A percentile compares a stretch with the other conserved stretches of the same genome.
Evolutionary conservation across 2,888 invertebrate species (phyloP).

Genomic region (Noctua janthe): DNA sequence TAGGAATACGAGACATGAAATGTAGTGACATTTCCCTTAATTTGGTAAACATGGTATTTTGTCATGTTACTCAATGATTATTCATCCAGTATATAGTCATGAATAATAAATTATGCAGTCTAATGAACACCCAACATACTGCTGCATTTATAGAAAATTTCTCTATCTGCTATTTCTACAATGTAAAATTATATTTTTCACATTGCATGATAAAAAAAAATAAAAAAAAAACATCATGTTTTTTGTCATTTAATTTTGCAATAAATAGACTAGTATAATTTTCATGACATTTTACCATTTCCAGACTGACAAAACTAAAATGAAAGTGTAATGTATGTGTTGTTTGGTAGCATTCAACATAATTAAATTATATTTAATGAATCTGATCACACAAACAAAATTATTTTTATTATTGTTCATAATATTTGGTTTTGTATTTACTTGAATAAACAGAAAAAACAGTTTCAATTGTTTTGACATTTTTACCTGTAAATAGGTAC

Average conservation of each 20-base stretch:
- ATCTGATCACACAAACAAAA: not conserved
- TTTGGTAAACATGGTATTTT: conserved; percentile 26
- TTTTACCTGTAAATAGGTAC: not conserved
- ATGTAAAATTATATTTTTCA: too few relatives aligned
- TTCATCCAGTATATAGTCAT: not conserved
- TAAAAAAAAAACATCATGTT: conserved; percentile 1
- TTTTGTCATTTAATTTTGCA: not conserved
- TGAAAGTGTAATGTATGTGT: not conserved
- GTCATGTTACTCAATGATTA: not conserved
- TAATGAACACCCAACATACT: not conserved
- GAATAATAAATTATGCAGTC: conserved; percentile 5
- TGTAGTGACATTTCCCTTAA: conserved; percentile 12
- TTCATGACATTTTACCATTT: not conserved
- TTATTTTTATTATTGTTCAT: not conserved
- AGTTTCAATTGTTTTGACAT: not conserved
- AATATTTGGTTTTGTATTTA: not conserved
- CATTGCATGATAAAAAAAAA: too few relatives aligned
- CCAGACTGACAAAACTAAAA: not conserved
- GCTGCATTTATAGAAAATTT: not conserved
- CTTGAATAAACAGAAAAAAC: not conserved
- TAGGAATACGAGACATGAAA: conserved; percentile 26
- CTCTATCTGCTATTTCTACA: not conserved
- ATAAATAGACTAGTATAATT: not conserved
- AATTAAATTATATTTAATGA: not conserved
- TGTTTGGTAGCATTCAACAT: not conserved